These are phyloP conservation scores for Eleutherodactylus coqui DNA, from an alignment of 2,797 vertebrate genomes.

Conservation along the genomic window DNA sequence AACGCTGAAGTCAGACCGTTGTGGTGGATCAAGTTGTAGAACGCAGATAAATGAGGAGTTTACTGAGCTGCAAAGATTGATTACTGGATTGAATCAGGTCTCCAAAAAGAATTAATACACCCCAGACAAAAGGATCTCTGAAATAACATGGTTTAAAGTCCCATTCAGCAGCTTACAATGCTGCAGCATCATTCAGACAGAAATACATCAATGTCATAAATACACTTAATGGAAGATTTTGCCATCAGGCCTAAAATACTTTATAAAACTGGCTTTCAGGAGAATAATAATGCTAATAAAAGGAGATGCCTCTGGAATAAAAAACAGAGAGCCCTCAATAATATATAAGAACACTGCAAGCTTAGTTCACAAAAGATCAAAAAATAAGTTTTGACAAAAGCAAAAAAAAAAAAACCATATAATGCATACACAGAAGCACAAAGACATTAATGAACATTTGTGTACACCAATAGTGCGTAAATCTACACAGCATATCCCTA, in stretches of 20 bases:
- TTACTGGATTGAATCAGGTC: constrained; percentile 35
- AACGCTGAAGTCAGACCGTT: neutral
- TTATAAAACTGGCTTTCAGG: constrained; percentile 44
- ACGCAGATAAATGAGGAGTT: neutral
- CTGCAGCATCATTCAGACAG: constrained; percentile 28
- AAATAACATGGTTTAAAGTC: constrained; percentile 13
- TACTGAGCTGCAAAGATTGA: constrained; percentile 45
- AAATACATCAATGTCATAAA: constrained; percentile 50
- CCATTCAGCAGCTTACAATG: constrained; percentile 14
- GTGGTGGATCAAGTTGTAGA: constrained; percentile 30
- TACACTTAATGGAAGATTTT: constrained; percentile 44
- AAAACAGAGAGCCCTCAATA: neutral
- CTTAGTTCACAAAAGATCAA: constrained; percentile 4
- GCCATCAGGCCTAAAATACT: constrained; percentile 44
- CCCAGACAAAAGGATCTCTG: constrained; percentile 34
- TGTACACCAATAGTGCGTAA: neutral
- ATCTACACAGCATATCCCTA: no score
- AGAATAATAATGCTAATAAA: neutral
- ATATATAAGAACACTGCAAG: neutral
- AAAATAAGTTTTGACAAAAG: neutral
- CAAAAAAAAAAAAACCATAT: neutral
- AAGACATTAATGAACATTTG: neutral
- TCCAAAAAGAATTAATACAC: constrained; percentile 40
- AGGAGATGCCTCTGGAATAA: constrained; percentile 14
- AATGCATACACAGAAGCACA: neutral